Evolutionary conservation across 2,797 vertebrate species (phyloP), one percentile per base, ranked within the genome.

Genomic region (Gymnothorax javanicus): DNA sequence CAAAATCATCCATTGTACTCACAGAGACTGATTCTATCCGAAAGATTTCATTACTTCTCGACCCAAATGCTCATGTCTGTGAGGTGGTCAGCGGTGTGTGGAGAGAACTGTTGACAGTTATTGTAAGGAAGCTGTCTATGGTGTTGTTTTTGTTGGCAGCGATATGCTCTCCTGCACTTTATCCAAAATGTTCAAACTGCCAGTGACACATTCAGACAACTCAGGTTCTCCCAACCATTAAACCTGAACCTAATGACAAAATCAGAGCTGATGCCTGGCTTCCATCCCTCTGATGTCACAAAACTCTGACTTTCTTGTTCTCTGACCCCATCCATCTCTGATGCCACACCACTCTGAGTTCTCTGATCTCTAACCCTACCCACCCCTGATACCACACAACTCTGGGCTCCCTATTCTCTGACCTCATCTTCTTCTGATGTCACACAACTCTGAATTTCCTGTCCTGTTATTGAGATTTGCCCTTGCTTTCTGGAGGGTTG

Each of bases 141-240:
- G 54, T 20, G 50, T 43, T 33, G 9, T 67, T 43, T 69, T 59
- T 17, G 86, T 58, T 85, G 85, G 85, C 87, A 85, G 52, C 84
- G 86, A 84, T 82, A 73, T 75, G 77, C 57, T 71, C 62, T 33
- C 50, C 56, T 20, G 17, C 69, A 64, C 27, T 52, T 85, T 64
- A 64, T 59, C 62, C 77, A 5, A n/a, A 25, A 64, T 52, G 83
- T 62, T 73, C 57, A 67, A 58, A 62, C 71, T 57, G 82, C 88
- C 81, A 69, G 77, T 59, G 52, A 84, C 69, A 87, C 8, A 13
- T 75, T 84, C n/a, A 59, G 27, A 57, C 56, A 50, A 23, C 52
- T n/a, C 4, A 57, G 20, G 56, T 7, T 59, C 54, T 25, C 84
- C 17, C 27, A 67, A 69, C 75, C 57, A 43, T 75, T 83, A 56